Percentiles rank a stretch among this genome's conserved stretches.
These are phyloP conservation scores for Sphecodes monilicornis DNA, from an alignment of 2,888 invertebrate species.

Conservation along the genomic window DNA sequence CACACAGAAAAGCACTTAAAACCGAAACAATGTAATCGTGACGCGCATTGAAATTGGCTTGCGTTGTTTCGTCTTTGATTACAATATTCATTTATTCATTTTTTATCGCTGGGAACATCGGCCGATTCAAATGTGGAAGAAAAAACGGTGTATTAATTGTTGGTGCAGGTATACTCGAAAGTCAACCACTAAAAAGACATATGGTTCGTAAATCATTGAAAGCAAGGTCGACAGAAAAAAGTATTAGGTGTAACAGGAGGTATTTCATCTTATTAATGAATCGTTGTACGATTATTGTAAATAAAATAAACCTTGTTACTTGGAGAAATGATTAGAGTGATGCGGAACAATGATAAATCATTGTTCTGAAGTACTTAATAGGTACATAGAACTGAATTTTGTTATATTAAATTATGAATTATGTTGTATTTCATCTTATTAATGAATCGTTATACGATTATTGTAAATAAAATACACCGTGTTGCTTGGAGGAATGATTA, in stretches of 20 bases:
- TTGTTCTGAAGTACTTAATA: neutral
- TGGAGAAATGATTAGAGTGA: neutral
- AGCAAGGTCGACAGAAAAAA: neutral
- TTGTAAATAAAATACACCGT: neutral
- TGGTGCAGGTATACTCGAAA: neutral
- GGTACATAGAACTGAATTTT: neutral
- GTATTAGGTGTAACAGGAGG: neutral
- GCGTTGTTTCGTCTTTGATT: neutral
- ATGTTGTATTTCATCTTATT: no score
- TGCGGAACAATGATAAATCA: neutral
- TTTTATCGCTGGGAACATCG: slow-evolving; percentile 20
- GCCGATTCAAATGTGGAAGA: neutral
- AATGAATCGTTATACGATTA: neutral
- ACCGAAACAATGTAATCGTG: neutral
- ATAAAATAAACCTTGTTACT: neutral
- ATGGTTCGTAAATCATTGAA: neutral
- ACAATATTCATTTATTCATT: slow-evolving; percentile 16
- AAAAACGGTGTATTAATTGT: slow-evolving; percentile 7
- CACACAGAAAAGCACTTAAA: neutral
- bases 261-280: neutral
- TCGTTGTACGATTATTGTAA: neutral
- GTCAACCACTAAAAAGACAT: neutral
- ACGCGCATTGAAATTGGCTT: slow-evolving; percentile 6
- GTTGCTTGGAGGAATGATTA: neutral
- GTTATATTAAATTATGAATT: neutral